Percentiles rank a stretch among this genome's conserved stretches.
phyloP scores from a whole-genome alignment of 2,113 vertebrate genomes.

The Peromyscus polionotus region DNA sequence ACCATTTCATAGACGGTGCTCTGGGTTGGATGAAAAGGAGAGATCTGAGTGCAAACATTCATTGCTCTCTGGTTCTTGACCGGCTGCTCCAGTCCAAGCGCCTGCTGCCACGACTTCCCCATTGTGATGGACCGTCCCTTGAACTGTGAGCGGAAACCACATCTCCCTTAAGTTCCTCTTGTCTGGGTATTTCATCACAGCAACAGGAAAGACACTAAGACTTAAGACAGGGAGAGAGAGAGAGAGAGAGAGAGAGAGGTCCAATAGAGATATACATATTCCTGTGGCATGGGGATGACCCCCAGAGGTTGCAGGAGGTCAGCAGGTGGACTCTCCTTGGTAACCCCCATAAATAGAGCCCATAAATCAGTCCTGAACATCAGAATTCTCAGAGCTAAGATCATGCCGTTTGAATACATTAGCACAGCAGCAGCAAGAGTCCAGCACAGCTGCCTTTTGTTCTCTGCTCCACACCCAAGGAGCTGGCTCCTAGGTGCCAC shows the following conservation, averaged over 20 bases:
- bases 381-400: not conserved
- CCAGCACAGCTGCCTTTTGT: not conserved
- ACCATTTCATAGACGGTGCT: not conserved
- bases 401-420: fast-evolving
- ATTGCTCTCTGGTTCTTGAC: not conserved
- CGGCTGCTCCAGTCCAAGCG: not conserved
- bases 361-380: not conserved
- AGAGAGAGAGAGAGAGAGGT: too few species aligned
- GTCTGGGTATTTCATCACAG: not conserved
- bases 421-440: not conserved
- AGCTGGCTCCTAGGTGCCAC: not conserved
- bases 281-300: not conserved
- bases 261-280: too few species aligned
- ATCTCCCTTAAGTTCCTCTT: not conserved
- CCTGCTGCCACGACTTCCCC: not conserved
- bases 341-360: not conserved
- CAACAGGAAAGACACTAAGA: not conserved
- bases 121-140: not conserved
- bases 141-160: not conserved
- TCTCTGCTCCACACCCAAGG: not conserved
- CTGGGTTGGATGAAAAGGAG: not conserved
- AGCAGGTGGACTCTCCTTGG: not conserved
- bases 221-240: not conserved
- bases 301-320: not conserved
- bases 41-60: not conserved